A percentile compares a stretch with the other conserved stretches of the same genome.
Conservation (phyloP, 35 echinoderm and acorn worm genomes). For the Eucidaris tribuloides region DNA sequence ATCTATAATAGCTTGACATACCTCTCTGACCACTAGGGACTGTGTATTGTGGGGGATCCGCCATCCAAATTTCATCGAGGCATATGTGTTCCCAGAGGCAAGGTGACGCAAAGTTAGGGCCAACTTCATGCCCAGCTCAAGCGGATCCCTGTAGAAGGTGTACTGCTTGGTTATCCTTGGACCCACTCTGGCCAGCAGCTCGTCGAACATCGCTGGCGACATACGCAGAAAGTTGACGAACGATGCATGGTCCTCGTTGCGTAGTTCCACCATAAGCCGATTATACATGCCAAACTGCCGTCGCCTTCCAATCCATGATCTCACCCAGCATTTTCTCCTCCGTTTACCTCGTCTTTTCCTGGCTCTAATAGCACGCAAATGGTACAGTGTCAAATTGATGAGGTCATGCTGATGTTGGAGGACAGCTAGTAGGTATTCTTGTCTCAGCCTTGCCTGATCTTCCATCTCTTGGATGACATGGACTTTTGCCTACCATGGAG, state of each 20-base stretch:
- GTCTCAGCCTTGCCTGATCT: not conserved
- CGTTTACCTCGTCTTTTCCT: not conserved
- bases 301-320: too few relatives aligned
- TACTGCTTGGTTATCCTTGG: slow-evolving; percentile 49
- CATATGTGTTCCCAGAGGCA: slow-evolving; percentile 18
- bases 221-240: slow-evolving; percentile 54
- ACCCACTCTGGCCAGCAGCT: slow-evolving; percentile 38
- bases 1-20: slow-evolving; percentile 39
- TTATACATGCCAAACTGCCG: too few relatives aligned
- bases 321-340: too few relatives aligned
- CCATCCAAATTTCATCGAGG: too few relatives aligned
- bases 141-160: too few relatives aligned
- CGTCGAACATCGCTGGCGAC: slow-evolving; percentile 37
- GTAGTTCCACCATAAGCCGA: slow-evolving; percentile 27
- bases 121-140: slow-evolving; percentile 40
- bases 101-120: slow-evolving; percentile 43
- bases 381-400: not conserved
- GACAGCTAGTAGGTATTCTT: slow-evolving; percentile 3
- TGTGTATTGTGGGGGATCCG: slow-evolving; percentile 32
- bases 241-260: slow-evolving; percentile 21
- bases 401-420: too few relatives aligned
- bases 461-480: too few relatives aligned
- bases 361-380: not conserved
- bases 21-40: slow-evolving; percentile 27
- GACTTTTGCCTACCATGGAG: too few relatives aligned